Base-by-base conservation (phyloP, 2,888 invertebrate genomes). In the Nasonia oneida region DNA sequence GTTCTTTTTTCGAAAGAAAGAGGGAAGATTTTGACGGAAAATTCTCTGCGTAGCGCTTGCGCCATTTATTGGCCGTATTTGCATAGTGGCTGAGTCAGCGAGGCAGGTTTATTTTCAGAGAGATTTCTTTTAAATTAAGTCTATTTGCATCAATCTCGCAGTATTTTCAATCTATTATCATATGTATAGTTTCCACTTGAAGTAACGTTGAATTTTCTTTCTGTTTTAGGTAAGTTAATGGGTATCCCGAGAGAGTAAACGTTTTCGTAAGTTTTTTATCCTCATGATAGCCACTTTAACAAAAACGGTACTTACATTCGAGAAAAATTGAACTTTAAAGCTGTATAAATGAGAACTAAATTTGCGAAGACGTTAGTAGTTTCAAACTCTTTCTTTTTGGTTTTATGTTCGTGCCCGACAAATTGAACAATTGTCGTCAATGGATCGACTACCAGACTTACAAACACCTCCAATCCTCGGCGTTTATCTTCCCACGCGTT, bases 401-500 rank as follows among this genome's bases (percentile, higher is more conserved):
- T 67, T 50, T 82, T 47, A 79, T 67, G 33, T 70, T 33, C 87
- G 83, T 64, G 79, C 75, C 83, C 87, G 89, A 89, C 90, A 89
- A 91, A 91, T 91, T 92, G 91, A 90, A 91, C 91, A 91, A 91
- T 91, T 91, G 91, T 88, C 89, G 89, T 89, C 88, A 87, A 90
- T 89, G 88, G 85, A 85, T 86, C 73, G 89, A 89, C 88, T 87
- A 85, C 89, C 42, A 73, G 47, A 88, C 87, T 89, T 87, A 47
- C 8, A 89, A 89, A 90, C 90, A 90, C 89, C 90, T 91, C 87
- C 87, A 87, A 90, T 89, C 88, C 88, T 87, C 87, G 87, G 88
- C 87, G 88, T 84, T 86, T 84, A 78, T 89, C 89, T 90, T 91
- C 91, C 91, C 90, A 91, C 90, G 90, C 79, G 86, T 87, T 57